phyloP scores from a whole-genome alignment of 2,113 vertebrate genomes.

The Erythrocercus mccallii region DNA sequence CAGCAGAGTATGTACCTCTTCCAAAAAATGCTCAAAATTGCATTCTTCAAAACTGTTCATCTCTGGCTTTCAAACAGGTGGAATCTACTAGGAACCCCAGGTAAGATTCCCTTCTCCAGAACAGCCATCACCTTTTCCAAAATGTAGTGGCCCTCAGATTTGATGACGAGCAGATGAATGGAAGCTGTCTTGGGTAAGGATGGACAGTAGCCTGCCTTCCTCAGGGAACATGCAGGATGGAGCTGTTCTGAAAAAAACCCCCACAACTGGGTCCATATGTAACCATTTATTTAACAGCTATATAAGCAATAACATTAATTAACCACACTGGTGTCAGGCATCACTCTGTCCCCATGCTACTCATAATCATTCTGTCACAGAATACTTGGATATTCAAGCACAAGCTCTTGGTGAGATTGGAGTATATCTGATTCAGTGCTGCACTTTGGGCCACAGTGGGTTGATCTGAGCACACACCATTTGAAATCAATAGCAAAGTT shows the following conservation, averaged over 20 bases:
- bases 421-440: neutral
- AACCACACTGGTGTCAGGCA: neutral
- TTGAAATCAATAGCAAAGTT: neutral
- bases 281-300: neutral
- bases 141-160: neutral
- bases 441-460: neutral
- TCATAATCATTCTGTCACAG: neutral
- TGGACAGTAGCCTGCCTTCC: neutral
- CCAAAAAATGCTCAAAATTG: neutral
- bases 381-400: neutral
- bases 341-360: neutral
- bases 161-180: neutral
- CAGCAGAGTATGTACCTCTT: neutral
- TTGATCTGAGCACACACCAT: neutral
- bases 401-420: neutral
- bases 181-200: neutral
- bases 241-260: neutral
- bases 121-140: neutral
- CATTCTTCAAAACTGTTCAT: neutral
- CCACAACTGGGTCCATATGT: neutral
- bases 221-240: neutral
- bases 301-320: neutral
- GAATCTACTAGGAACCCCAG: neutral
- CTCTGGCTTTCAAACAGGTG: neutral
- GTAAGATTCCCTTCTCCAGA: neutral